Percentiles rank a stretch among this genome's conserved stretches.
Evolutionary conservation across 1,140 invertebrate species (phyloP).

Genomic region (Cheumatopsyche charites): DNA sequence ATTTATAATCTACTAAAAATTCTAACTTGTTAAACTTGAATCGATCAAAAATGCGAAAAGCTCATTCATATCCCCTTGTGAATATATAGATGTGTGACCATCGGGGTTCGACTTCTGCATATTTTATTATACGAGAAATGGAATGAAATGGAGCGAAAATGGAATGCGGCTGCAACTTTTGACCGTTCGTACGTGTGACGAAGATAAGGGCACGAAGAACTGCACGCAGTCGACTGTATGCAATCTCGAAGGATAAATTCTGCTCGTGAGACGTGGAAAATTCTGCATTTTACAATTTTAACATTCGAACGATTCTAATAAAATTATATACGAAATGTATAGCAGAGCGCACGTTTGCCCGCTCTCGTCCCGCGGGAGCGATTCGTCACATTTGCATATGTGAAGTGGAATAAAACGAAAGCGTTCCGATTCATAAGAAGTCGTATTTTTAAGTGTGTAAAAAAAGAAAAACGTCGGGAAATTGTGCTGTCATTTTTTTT

Average conservation of each 20-base stretch:
- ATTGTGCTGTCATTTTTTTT: slow-evolving; percentile 3
- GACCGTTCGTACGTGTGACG: slow-evolving; percentile 42
- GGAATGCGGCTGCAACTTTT: slow-evolving; percentile 44
- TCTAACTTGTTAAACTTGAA: too few relatives aligned
- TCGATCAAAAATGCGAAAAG: too few relatives aligned
- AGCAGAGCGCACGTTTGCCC: too few relatives aligned
- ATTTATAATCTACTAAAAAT: too few relatives aligned
- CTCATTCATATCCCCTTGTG: not conserved
- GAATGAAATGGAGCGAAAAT: slow-evolving; percentile 42
- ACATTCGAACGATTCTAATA: not conserved
- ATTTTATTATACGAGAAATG: slow-evolving; percentile 34
- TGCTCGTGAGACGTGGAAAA: not conserved
- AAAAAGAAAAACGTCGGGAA: slow-evolving; percentile 13
- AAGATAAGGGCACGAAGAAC: slow-evolving; percentile 31
- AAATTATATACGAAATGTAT: not conserved
- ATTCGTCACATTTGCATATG: not conserved
- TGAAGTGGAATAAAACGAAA: slow-evolving; percentile 25
- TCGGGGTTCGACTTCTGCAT: not conserved
- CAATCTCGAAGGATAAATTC: slow-evolving; percentile 5
- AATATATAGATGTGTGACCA: slow-evolving; percentile 8
- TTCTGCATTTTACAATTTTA: not conserved
- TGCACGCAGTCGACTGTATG: not conserved
- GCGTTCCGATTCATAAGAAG: slow-evolving; percentile 23
- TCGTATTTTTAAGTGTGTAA: too few relatives aligned
- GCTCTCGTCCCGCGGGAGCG: not conserved